Base-by-base conservation (phyloP, 2,113 vertebrate species). In the Acanthochromis polyacanthus region DNA sequence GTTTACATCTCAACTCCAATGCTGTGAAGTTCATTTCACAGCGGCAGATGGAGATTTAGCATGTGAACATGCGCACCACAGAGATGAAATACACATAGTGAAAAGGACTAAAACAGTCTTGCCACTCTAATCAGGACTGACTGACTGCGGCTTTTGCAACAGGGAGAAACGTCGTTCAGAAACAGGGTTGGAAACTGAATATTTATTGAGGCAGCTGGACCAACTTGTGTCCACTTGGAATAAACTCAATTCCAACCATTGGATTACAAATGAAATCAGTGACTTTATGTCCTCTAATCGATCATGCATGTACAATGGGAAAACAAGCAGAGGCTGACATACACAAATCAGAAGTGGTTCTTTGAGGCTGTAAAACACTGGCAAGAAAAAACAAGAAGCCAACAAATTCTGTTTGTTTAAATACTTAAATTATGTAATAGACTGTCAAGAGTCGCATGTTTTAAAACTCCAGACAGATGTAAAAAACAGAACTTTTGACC, bases 11-110 rank as follows among this genome's bases (percentile, higher is more conserved):
- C 89, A 57, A 83, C 86, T 91, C 86, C 84, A 86, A 86, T 91
- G 84, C 90, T 91, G 91, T 88, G 91, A 93, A 92, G 80, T 92
- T 90, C 51, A 56, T 93, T 93, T 93, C 93, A 85, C 90, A 91
- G 91, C 81, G 56, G 87, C 92, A 93, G 92, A 93, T 92, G 91
- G 91, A 91, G 83, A 87, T 92, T 90, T 86, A 89, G 83, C 88
- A 88, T 91, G 89, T 87, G 86, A 92, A 91, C 83, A 89, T 84
- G 88, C 62, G 22, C 65, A 25, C 77, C 72, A 14, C 81, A 59
- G 84, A 71, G 78, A 91, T 86, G 86, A 84, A 91, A 93, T 93
- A 93, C 90, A 82, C 87, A 62, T 61, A 69, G 66, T 45, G 30
- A 82, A 89, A 67, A 55, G 55, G 57, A 79, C 87, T 83, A 86